Percentiles rank a stretch among this genome's conserved stretches.
Conservation (phyloP, 2,888 invertebrate genomes). For the Podabrus alpinus region DNA sequence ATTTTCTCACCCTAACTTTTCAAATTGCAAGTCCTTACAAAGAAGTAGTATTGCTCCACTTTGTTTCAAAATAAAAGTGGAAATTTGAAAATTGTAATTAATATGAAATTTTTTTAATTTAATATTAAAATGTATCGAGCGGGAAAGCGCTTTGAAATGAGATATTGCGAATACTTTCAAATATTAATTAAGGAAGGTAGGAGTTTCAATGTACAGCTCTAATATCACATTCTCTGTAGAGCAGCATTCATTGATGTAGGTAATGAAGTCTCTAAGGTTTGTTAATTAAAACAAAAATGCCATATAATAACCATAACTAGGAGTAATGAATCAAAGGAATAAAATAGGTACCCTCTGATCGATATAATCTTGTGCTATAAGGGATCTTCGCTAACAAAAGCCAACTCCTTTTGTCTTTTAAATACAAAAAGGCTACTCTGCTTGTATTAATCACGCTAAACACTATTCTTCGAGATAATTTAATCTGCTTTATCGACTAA, state of each 20-base stretch:
- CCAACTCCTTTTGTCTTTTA: neutral
- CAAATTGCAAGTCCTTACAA: conserved; percentile 13
- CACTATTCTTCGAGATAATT: neutral
- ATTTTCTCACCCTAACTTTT: conserved; percentile 16
- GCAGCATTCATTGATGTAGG: conserved; percentile 21
- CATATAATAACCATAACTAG: conserved; percentile 36
- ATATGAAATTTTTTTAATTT: conserved; percentile 4
- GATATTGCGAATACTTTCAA: conserved; percentile 18
- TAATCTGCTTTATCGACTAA: neutral
- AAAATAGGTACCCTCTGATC: conserved; percentile 16
- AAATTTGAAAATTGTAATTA: conserved; percentile 2
- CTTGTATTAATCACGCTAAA: neutral
- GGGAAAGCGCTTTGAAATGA: conserved; percentile 16
- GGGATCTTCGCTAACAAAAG: neutral
- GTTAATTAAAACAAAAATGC: conserved; percentile 37
- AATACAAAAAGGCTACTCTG: neutral
- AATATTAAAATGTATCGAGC: neutral
- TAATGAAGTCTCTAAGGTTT: conserved; percentile 32
- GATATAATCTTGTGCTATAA: conserved; percentile 19
- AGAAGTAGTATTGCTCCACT: neutral
- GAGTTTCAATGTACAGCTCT: conserved; percentile 19
- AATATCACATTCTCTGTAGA: conserved; percentile 26
- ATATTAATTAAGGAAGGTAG: conserved; percentile 26
- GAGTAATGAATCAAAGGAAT: conserved; percentile 37
- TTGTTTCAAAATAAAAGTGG: conserved; percentile 1